Evolutionary conservation across 2,113 vertebrate genomes (phyloP).

Genomic region (Percopsis transmontana): DNA sequence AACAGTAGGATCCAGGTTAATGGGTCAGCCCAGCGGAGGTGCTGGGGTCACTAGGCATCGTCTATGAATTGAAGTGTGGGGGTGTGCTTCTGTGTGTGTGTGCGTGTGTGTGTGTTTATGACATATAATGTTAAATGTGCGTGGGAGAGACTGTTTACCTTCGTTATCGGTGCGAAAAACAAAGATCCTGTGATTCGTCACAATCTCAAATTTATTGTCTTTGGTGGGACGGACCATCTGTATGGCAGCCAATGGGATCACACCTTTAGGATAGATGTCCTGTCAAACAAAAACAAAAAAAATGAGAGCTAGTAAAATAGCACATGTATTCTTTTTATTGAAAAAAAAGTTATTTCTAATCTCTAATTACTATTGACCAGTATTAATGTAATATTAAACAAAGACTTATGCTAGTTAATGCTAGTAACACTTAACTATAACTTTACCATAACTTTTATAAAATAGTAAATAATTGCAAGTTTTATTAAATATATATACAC

Average conservation of each 20-base stretch:
- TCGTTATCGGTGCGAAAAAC: conserved; percentile 92
- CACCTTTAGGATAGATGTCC: conserved; percentile 95
- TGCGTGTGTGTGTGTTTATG: neutral
- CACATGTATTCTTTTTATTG: conserved; percentile 27
- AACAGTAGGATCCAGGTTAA: too few relatives aligned
- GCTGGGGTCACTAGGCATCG: neutral
- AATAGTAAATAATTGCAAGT: too few relatives aligned
- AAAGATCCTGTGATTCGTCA: conserved; percentile 91
- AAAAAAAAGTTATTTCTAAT: too few relatives aligned
- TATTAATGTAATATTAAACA: too few relatives aligned
- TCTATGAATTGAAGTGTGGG: neutral
- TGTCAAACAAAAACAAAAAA: conserved; percentile 53
- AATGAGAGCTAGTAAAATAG: neutral
- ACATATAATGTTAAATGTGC: neutral
- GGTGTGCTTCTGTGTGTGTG: conserved; percentile 2
- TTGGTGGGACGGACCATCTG: conserved; percentile 90
- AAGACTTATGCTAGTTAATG: too few relatives aligned
- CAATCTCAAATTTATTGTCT: conserved; percentile 95
- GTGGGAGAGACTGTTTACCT: conserved; percentile 72
- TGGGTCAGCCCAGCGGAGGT: too few relatives aligned
- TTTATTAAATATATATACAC: too few relatives aligned
- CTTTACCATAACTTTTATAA: too few relatives aligned
- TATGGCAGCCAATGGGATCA: conserved; percentile 89
- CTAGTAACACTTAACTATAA: too few relatives aligned
- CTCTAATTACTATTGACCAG: too few relatives aligned